These are phyloP conservation scores for Ophiothrix spiculata DNA, from an alignment of 35 echinoderm and acorn worm species.

Conservation along the genomic window DNA sequence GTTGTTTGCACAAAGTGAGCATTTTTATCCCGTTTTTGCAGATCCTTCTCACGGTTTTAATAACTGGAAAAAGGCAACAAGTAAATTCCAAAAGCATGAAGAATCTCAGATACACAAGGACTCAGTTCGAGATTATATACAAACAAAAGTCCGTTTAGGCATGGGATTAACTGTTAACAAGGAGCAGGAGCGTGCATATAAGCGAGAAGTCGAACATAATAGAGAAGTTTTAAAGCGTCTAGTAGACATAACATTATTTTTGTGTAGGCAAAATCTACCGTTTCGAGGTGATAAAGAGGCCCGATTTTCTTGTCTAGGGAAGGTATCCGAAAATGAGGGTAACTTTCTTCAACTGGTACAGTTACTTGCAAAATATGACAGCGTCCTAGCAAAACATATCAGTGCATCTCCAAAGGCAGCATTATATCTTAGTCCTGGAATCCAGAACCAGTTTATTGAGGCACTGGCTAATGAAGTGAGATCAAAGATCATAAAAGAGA, in stretches of 20 bases:
- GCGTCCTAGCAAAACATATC: too few species aligned
- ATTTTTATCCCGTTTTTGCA: neutral
- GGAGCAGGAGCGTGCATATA: neutral
- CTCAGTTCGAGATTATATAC: neutral
- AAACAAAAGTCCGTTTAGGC: neutral
- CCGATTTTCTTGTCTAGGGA: too few species aligned
- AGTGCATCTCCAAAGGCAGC: too few species aligned
- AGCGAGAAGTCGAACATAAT: neutral
- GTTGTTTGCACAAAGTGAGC: neutral
- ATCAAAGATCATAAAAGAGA: neutral
- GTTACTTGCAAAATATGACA: too few species aligned
- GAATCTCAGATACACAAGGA: neutral
- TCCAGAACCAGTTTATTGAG: constrained; percentile 29
- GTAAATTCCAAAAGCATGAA: neutral
- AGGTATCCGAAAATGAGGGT: too few species aligned
- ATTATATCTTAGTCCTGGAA: constrained; percentile 7
- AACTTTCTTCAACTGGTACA: too few species aligned
- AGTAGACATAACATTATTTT: neutral
- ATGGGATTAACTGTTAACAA: neutral
- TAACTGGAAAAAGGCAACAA: neutral
- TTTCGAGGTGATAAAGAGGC: too few species aligned
- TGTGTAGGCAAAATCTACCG: neutral
- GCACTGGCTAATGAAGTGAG: neutral
- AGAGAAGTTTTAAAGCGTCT: neutral
- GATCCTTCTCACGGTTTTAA: neutral